Evolutionary conservation across 1,140 invertebrate species (phyloP), one percentile per base, ranked within the genome.

Genomic region (Euura saliciscinereae): DNA sequence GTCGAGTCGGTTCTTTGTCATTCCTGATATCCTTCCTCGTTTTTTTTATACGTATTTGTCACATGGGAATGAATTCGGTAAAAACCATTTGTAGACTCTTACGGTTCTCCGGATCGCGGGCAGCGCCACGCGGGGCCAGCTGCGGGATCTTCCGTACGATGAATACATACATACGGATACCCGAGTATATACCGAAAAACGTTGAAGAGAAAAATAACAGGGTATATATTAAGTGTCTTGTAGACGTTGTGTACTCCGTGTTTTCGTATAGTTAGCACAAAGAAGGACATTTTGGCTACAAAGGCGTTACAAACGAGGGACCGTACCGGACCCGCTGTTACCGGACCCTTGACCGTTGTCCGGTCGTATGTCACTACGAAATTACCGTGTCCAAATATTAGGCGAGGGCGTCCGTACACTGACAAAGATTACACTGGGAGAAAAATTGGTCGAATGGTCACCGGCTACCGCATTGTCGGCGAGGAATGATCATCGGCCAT

Each of bases 261-360:
- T 79, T 77, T 59, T 70, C 69, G 76, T 75, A 75, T 76, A 77
- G 78, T 79, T 73, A 74, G 73, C 64, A 79, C 78, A 79, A 76
- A 79, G 76, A 73, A 73, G 69, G 69, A 74, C 75, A 71, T 77
- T 78, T 73, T 44, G 28, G 45, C 65, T 70, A 77, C 76, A 77
- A 77, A 77, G 74, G 76, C 68, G 51, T 43, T 66, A 76, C 78
- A 75, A 76, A 79, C 75, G 75, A 79, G 74, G 71, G 64, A 74
- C 70, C 69, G 77, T 75, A 77, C 76, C 76, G 73, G 68, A 75
- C 68, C 59, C 66, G 74, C 75, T 74, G 75, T 74, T 76, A 70
- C 51, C 28, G 1, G 28, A 28, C 28, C 28, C 28, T 28, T 59
- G 51, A 59, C 51, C 51, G 51, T 59, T 59, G 51, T 59, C 51